A percentile compares a stretch with the other conserved stretches of the same genome.
phyloP scores from a whole-genome alignment of 2,888 invertebrate genomes.

The Thelaira solivaga region DNA sequence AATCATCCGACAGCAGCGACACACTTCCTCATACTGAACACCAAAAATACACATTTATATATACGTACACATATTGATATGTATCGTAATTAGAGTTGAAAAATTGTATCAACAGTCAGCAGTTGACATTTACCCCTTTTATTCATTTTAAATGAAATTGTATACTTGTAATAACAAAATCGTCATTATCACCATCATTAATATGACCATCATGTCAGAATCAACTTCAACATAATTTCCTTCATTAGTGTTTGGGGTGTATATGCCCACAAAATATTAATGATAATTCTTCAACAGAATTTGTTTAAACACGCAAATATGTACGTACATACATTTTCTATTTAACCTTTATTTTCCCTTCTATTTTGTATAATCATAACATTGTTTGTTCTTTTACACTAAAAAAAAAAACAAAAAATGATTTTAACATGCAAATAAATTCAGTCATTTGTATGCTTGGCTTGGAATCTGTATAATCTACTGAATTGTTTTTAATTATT shows the following conservation, averaged over 20 bases:
- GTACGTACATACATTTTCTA: slow-evolving; percentile 39
- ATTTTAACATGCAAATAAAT: slow-evolving; percentile 3
- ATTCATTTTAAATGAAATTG: slow-evolving; percentile 24
- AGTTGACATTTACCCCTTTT: slow-evolving; percentile 44
- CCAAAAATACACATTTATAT: not conserved
- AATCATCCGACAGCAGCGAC: slow-evolving; percentile 34
- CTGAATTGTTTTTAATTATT: slow-evolving; percentile 43
- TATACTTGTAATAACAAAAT: slow-evolving; percentile 15
- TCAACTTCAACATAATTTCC: slow-evolving; percentile 31
- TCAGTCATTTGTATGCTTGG: not conserved
- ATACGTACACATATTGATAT: not conserved
- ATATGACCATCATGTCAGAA: slow-evolving; percentile 19
- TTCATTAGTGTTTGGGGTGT: slow-evolving; percentile 30
- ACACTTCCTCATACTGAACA: not conserved
- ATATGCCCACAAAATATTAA: slow-evolving; percentile 39
- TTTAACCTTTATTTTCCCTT: slow-evolving; percentile 1
- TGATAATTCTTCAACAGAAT: slow-evolving; percentile 36
- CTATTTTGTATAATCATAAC: not conserved
- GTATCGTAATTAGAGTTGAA: slow-evolving; percentile 38
- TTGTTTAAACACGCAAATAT: slow-evolving; percentile 38
- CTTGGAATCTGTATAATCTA: slow-evolving; percentile 26
- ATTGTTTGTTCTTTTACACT: not conserved
- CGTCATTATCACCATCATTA: slow-evolving; percentile 18
- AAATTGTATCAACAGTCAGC: slow-evolving; percentile 21
- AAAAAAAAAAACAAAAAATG: not conserved